Evolutionary conservation across 1,140 invertebrate genomes (phyloP).

Genomic region (Schlechtendalia chinensis): DNA sequence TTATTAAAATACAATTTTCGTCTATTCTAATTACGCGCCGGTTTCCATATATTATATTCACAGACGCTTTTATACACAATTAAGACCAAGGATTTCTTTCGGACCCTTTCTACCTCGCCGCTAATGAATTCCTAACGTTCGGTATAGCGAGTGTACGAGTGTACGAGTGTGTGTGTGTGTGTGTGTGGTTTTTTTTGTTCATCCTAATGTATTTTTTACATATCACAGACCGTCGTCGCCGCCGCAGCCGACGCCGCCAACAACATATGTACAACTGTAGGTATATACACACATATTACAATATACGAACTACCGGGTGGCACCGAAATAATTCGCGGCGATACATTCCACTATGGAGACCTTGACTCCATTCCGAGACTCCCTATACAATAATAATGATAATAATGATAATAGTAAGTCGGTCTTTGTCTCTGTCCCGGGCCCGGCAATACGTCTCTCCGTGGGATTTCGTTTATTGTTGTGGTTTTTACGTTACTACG

Average conservation of each 20-base stretch:
- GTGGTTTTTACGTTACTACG: constrained; percentile 13
- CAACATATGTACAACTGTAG: neutral
- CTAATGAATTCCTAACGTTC: constrained; percentile 43
- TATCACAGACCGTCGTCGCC: constrained; percentile 22
- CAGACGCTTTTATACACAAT: constrained; percentile 45
- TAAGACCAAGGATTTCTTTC: constrained; percentile 43
- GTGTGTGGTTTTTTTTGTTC: constrained; percentile 11
- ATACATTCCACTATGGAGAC: constrained; percentile 35
- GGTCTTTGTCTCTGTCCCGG: constrained; percentile 32
- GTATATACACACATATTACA: neutral
- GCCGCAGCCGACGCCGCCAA: neutral
- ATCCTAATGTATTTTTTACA: constrained; percentile 35
- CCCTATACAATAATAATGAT: neutral
- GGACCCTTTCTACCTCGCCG: constrained; percentile 35
- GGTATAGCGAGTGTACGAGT: neutral
- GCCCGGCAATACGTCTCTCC: constrained; percentile 5
- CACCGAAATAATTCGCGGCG: constrained; percentile 42
- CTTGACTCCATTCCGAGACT: constrained; percentile 41
- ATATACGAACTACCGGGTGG: constrained; percentile 17
- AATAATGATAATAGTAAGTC: neutral
- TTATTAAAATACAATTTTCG: constrained; percentile 49
- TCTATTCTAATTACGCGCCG: constrained; percentile 48
- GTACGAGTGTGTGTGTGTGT: too few relatives aligned
- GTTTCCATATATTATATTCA: constrained; percentile 36
- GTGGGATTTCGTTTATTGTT: constrained; percentile 30